Percentiles rank a stretch among this genome's conserved stretches.
phyloP scores from a whole-genome alignment of 2,888 invertebrate species.

The Heliconius sara region DNA sequence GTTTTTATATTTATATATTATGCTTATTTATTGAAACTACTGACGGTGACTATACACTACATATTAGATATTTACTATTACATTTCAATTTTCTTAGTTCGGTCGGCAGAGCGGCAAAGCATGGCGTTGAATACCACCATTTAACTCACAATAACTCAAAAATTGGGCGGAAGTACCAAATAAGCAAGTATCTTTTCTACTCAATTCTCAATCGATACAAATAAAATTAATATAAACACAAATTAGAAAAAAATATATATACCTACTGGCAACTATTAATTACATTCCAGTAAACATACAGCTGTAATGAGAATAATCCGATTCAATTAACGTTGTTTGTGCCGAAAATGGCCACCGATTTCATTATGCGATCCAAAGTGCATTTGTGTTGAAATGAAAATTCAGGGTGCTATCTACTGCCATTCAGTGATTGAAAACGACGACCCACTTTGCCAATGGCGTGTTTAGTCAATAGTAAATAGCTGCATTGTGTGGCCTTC shows the following conservation, averaged over 20 bases:
- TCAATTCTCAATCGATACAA: neutral
- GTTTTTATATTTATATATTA: neutral
- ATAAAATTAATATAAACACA: neutral
- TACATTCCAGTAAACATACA: conserved; percentile 22
- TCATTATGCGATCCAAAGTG: conserved; percentile 41
- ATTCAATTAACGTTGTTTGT: conserved; percentile 48
- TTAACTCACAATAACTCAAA: neutral
- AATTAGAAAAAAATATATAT: neutral
- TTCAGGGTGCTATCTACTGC: conserved; percentile 28
- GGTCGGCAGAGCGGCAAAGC: neutral
- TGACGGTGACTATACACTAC: neutral
- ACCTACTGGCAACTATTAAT: conserved; percentile 9
- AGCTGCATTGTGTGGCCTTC: conserved; percentile 33
- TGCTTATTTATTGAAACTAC: neutral
- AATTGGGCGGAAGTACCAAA: neutral
- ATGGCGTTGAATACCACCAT: neutral
- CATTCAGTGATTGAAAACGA: conserved; percentile 44
- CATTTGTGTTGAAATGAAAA: conserved; percentile 40
- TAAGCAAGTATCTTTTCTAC: neutral
- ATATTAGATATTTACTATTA: too few species aligned
- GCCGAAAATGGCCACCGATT: conserved; percentile 46
- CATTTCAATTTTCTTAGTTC: too few species aligned
- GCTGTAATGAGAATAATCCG: conserved; percentile 32
- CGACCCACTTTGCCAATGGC: conserved; percentile 41
- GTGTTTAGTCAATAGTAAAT: conserved; percentile 41